Evolutionary conservation across 2,888 invertebrate genomes (phyloP).

Genomic region (Lumbricus terrestris): DNA sequence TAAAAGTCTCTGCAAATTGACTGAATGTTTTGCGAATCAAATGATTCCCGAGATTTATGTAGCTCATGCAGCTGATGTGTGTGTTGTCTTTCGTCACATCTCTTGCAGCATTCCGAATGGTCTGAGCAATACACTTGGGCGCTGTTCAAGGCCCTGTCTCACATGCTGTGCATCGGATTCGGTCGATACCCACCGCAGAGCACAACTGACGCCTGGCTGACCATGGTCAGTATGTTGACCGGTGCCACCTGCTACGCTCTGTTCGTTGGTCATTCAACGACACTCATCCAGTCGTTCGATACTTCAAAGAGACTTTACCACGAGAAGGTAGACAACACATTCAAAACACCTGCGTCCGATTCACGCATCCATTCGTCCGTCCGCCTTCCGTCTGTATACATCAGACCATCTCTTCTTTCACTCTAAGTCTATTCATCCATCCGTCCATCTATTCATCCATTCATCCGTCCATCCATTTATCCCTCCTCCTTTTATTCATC

Average conservation of each 20-base stretch:
- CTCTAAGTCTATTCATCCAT: neutral
- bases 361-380: neutral
- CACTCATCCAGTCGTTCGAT: constrained; percentile 95
- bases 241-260: constrained; percentile 97
- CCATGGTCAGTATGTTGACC: constrained; percentile 92
- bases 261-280: constrained; percentile 96
- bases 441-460: neutral
- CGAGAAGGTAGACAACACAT: constrained; percentile 74
- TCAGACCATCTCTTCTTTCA: neutral
- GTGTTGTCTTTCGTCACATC: neutral
- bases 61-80: neutral
- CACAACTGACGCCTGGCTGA: constrained; percentile 96
- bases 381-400: neutral
- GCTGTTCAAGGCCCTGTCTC: constrained; percentile 96
- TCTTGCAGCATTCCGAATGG: constrained; percentile 88
- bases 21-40: neutral
- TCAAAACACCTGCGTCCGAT: constrained; percentile 40
- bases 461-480: neutral
- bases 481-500: neutral
- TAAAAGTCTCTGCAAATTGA: neutral
- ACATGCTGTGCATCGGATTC: constrained; percentile 98
- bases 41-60: too few species aligned
- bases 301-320: constrained; percentile 94
- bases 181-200: constrained; percentile 97
- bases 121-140: constrained; percentile 98